Base-by-base conservation (phyloP, 2,113 vertebrate species). In the Ophiodon elongatus region DNA sequence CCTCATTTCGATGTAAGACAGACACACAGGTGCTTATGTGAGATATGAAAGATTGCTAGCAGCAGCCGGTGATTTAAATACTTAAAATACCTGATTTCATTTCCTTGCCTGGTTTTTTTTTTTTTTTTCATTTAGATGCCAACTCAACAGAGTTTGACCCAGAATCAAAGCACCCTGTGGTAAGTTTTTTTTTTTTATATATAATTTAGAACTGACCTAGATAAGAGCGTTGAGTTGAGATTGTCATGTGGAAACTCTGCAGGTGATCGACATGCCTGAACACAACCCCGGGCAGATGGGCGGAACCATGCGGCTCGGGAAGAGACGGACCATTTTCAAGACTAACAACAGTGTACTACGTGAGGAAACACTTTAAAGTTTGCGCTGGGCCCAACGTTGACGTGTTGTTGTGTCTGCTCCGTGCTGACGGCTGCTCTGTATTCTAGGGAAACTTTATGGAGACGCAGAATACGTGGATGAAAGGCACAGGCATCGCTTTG, bases 181-280 rank as follows among this genome's bases (percentile, higher is more conserved):
- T 99, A 92, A 91, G 97, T 95, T 43, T 0, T 1, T 31, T 25
- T 33, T 47, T 27, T 8, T n/a, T 21, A n/a, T n/a, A n/a, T n/a
- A n/a, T n/a, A n/a, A n/a, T n/a, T n/a, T n/a, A 39, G 4, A 60
- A 39, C 15, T 2, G 1, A 41, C 2, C 19, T 3, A 23, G 25
- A 37, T 2, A 35, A 14, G 21, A 67, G 23, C 0, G 0, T 17
- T 25, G 3, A 52, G 2, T 5, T 56, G 15, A 54, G 13, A 43
- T 15, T 35, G 0, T 43, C 2, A 5, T n/a, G 17, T 74, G 25
- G 1, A 9, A 54, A 33, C 14, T 69, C 37, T 52, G 10, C 90
- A 99, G 98, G 97, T 99, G 83, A 97, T 99, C 80, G 98, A 99
- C 87, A 99, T 99, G 98, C 98, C 98, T 0, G 98, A 99, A 79